These are phyloP conservation scores for Ridgeia piscesae DNA, from an alignment of 1,140 invertebrate species.

Conservation along the genomic window DNA sequence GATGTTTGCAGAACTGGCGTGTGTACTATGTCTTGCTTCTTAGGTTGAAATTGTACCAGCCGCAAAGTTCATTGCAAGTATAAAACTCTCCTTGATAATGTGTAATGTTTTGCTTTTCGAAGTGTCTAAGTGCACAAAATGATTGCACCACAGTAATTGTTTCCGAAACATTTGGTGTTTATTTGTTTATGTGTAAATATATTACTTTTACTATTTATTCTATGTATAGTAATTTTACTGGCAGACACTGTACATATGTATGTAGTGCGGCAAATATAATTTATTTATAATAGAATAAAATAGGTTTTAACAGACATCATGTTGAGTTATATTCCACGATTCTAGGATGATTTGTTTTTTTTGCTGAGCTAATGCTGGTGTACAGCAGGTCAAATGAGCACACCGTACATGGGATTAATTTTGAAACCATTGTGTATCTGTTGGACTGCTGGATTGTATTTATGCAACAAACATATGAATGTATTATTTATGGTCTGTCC, in stretches of 20 bases:
- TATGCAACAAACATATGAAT: neutral
- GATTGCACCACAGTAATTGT: neutral
- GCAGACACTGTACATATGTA: neutral
- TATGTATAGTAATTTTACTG: neutral
- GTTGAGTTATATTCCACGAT: neutral
- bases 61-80: neutral
- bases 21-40: neutral
- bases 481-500: neutral
- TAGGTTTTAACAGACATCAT: neutral
- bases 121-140: neutral
- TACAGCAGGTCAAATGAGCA: neutral
- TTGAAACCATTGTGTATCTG: neutral
- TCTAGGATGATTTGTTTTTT: neutral
- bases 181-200: neutral
- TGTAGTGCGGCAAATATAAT: neutral
- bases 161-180: neutral
- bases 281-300: neutral
- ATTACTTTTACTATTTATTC: conserved; percentile 1
- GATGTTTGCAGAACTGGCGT: neutral
- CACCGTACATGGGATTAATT: neutral
- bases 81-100: neutral
- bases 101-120: neutral
- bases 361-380: neutral
- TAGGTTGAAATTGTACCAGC: neutral
- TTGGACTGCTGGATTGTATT: conserved; percentile 1